Conservation (phyloP, 2,113 vertebrate species). For the Indicator maculatus region DNA sequence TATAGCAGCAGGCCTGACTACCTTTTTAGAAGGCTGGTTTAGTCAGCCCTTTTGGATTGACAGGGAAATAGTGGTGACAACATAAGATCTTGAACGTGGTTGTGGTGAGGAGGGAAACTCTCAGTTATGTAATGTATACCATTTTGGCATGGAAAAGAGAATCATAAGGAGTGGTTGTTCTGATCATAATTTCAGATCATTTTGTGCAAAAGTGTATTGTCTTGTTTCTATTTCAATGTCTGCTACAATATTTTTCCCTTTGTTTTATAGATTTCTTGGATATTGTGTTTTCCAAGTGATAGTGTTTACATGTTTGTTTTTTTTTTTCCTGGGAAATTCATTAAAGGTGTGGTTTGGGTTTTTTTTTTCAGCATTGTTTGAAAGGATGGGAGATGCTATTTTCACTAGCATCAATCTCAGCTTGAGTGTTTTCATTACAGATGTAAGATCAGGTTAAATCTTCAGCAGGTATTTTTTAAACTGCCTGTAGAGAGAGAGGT, state of each 20-base stretch:
- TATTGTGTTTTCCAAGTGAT: neutral
- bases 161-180: neutral
- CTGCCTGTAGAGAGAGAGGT: neutral
- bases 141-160: neutral
- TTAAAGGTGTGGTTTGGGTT: neutral
- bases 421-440: neutral
- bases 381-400: neutral
- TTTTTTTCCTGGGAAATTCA: neutral
- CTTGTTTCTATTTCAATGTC: neutral
- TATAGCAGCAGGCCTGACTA: neutral
- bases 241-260: neutral
- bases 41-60: neutral
- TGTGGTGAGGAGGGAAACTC: neutral
- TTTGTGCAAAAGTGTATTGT: neutral
- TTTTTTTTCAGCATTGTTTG: neutral
- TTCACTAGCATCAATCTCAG: neutral
- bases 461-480: neutral
- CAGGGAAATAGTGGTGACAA: neutral
- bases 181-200: neutral
- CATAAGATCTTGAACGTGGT: fast-evolving
- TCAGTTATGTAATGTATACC: neutral
- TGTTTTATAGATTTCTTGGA: neutral
- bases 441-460: neutral
- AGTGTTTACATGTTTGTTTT: neutral
- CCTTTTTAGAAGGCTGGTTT: neutral